These are phyloP conservation scores for Phaedon cochleariae DNA, from an alignment of 2,888 invertebrate species.

Conservation along the genomic window DNA sequence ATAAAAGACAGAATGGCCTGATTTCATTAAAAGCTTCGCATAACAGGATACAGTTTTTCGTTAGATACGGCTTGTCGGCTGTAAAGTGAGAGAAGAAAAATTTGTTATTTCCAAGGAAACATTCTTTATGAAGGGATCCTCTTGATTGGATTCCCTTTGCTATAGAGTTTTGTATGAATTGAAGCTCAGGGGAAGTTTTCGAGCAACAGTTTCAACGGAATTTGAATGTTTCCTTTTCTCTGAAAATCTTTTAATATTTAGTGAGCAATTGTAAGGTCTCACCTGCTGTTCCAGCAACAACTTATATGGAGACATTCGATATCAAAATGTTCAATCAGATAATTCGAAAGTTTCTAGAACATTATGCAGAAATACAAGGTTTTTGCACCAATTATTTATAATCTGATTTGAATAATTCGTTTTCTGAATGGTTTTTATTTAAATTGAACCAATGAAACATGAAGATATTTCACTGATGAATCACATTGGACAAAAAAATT, in stretches of 20 bases:
- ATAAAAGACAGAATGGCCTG: not conserved
- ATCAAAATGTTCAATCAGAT: too few relatives aligned
- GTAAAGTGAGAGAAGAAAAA: not conserved
- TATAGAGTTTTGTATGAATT: not conserved
- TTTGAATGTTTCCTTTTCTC: not conserved
- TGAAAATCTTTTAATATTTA: not conserved
- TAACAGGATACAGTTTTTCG: not conserved
- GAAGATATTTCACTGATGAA: too few relatives aligned
- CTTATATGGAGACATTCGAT: too few relatives aligned
- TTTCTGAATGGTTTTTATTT: too few relatives aligned
- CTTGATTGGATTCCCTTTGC: conserved; percentile 13
- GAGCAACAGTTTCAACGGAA: not conserved
- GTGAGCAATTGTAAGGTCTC: too few relatives aligned
- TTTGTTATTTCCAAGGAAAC: not conserved
- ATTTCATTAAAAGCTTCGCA: conserved; percentile 7
- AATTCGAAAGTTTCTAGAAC: too few relatives aligned
- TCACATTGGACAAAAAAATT: too few relatives aligned
- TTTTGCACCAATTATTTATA: too few relatives aligned
- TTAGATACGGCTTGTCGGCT: not conserved
- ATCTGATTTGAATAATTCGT: too few relatives aligned
- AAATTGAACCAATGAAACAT: too few relatives aligned
- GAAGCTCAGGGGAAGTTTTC: not conserved
- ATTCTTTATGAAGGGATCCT: conserved; percentile 1
- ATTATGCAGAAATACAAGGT: too few relatives aligned
- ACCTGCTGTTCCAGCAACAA: too few relatives aligned